Evolutionary conservation across 2,888 invertebrate genomes (phyloP).

Genomic region (Megastigmus dorsalis): DNA sequence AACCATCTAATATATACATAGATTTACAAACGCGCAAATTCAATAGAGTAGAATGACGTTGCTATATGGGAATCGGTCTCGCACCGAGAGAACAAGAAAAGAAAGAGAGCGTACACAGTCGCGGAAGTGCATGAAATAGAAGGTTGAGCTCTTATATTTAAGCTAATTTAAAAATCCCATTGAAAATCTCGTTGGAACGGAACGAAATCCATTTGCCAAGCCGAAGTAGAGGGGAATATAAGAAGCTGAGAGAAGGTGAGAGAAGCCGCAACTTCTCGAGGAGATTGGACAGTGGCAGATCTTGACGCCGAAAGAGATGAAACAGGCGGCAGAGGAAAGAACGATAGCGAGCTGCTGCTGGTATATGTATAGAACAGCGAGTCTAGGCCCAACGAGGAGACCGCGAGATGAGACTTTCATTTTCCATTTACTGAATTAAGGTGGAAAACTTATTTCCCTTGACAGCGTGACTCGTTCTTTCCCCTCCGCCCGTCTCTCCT

Average conservation of each 20-base stretch:
- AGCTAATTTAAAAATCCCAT: conserved; percentile 34
- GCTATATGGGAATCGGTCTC: background rate
- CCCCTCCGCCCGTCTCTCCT: too few species aligned
- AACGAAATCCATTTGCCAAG: conserved; percentile 41
- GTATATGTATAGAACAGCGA: background rate
- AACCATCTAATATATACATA: background rate
- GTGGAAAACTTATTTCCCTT: conserved; percentile 27
- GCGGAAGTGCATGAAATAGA: conserved; percentile 7
- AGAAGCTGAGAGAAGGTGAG: too few species aligned
- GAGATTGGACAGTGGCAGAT: background rate
- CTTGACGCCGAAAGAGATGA: background rate
- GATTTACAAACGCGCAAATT: background rate
- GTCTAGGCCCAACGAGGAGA: background rate
- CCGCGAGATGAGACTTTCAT: conserved; percentile 14
- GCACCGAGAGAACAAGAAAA: background rate
- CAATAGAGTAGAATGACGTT: background rate
- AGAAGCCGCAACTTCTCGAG: too few species aligned
- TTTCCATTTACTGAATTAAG: conserved; percentile 48
- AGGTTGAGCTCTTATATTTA: background rate
- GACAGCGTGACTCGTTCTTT: too few species aligned
- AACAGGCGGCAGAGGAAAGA: background rate
- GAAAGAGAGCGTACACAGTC: background rate
- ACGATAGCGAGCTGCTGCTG: too few species aligned
- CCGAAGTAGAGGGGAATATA: too few species aligned
- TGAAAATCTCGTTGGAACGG: conserved; percentile 22